A percentile compares a stretch with the other conserved stretches of the same genome.
Evolutionary conservation across 2,113 vertebrate genomes (phyloP).

Genomic region (Marmota flaviventris): DNA sequence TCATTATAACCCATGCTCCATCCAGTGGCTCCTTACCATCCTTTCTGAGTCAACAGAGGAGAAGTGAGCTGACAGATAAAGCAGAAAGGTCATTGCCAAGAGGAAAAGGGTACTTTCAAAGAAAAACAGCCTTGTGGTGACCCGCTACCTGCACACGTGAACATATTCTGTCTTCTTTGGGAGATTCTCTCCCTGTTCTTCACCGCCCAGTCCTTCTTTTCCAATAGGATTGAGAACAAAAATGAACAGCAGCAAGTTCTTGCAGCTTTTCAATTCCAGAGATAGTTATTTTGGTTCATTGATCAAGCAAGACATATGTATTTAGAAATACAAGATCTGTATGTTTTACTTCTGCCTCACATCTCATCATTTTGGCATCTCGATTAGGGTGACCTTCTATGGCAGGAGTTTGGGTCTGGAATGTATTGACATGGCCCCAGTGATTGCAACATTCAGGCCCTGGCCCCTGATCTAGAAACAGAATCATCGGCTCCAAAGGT

Average conservation of each 20-base stretch:
- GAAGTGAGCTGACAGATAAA: background rate
- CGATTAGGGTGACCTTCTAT: slow-evolving; percentile 51
- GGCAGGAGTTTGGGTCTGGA: background rate
- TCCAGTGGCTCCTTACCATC: background rate
- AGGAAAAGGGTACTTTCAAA: background rate
- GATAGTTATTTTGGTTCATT: slow-evolving; percentile 78
- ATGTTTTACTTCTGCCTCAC: slow-evolving; percentile 57
- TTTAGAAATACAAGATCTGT: slow-evolving; percentile 69
- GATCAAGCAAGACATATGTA: slow-evolving; percentile 79
- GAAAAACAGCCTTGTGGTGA: background rate
- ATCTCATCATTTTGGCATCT: slow-evolving; percentile 56
- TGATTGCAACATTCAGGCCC: slow-evolving; percentile 8
- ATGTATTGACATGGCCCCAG: background rate
- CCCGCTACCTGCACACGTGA: background rate
- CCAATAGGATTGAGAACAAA: slow-evolving; percentile 23
- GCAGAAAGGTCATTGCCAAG: background rate
- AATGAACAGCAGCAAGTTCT: slow-evolving; percentile 73
- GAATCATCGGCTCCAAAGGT: slow-evolving; percentile 67
- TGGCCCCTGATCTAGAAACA: slow-evolving; percentile 74
- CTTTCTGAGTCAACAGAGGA: background rate
- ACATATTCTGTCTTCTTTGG: background rate
- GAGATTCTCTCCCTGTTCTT: background rate
- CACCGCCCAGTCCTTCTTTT: background rate
- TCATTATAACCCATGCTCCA: background rate
- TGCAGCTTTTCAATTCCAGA: slow-evolving; percentile 67